phyloP scores from a whole-genome alignment of 2,888 invertebrate genomes.

The Cheilosia scutellata region DNA sequence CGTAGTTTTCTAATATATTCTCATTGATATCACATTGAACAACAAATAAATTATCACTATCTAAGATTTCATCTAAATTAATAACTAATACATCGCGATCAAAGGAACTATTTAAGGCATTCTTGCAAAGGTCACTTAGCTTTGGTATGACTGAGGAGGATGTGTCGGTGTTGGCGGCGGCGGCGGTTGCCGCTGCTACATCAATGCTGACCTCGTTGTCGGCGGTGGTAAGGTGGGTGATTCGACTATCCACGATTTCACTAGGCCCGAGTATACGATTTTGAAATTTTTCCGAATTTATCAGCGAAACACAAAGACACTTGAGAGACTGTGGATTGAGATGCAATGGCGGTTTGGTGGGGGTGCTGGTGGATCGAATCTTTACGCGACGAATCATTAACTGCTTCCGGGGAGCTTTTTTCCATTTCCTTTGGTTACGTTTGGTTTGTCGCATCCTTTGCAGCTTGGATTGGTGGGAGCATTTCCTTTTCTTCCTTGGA shows the following conservation, averaged over 20 bases:
- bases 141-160: slow-evolving; percentile 80
- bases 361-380: neutral
- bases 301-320: slow-evolving; percentile 77
- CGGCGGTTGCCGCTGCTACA: slow-evolving; percentile 74
- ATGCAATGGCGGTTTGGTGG: slow-evolving; percentile 12
- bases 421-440: slow-evolving; percentile 47
- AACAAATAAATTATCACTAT: slow-evolving; percentile 82
- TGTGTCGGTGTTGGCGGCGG: slow-evolving; percentile 69
- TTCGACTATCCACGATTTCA: slow-evolving; percentile 58
- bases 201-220: slow-evolving; percentile 30
- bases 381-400: slow-evolving; percentile 39
- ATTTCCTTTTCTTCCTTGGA: slow-evolving; percentile 39
- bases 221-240: slow-evolving; percentile 40
- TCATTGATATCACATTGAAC: slow-evolving; percentile 84
- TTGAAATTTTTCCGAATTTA: slow-evolving; percentile 79
- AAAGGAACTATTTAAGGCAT: slow-evolving; percentile 84
- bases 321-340: slow-evolving; percentile 79
- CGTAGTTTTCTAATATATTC: slow-evolving; percentile 81
- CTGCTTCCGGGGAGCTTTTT: slow-evolving; percentile 35
- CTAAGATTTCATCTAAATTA: slow-evolving; percentile 82
- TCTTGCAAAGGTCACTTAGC: slow-evolving; percentile 84
- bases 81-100: slow-evolving; percentile 82
- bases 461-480: neutral
- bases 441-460: slow-evolving; percentile 24
- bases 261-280: slow-evolving; percentile 62